Conservation (phyloP, 2,888 invertebrate genomes). For the Cephus pygmeus region DNA sequence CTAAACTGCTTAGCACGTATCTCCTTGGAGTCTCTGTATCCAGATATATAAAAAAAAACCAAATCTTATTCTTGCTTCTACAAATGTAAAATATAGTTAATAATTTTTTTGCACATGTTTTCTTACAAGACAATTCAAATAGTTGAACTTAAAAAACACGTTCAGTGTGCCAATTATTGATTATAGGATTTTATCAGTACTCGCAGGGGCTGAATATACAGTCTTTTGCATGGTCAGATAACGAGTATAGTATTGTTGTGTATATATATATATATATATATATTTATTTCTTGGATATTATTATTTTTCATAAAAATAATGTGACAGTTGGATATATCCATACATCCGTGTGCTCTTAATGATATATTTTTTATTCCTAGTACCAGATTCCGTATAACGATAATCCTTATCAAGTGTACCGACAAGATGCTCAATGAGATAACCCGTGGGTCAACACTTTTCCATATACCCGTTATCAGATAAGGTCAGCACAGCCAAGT, state of each 20-base stretch:
- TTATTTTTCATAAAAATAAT: not conserved
- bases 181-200: too few species aligned
- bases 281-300: not conserved
- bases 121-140: not conserved
- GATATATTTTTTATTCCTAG: not conserved
- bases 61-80: not conserved
- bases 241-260: too few species aligned
- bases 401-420: not conserved
- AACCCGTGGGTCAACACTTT: slow-evolving; percentile 14
- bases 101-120: not conserved
- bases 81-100: not conserved
- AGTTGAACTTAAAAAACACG: not conserved
- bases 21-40: not conserved
- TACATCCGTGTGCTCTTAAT: not conserved
- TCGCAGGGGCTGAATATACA: too few species aligned
- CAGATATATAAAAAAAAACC: not conserved
- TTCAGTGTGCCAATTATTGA: too few species aligned
- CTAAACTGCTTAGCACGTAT: not conserved
- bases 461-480: slow-evolving; percentile 35
- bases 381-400: not conserved
- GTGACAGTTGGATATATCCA: not conserved
- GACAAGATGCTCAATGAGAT: not conserved
- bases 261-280: not conserved
- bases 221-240: too few species aligned
- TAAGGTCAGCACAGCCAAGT: slow-evolving; percentile 27